Conservation (phyloP, 2,888 invertebrate genomes). For the Diloba caeruleocephala region DNA sequence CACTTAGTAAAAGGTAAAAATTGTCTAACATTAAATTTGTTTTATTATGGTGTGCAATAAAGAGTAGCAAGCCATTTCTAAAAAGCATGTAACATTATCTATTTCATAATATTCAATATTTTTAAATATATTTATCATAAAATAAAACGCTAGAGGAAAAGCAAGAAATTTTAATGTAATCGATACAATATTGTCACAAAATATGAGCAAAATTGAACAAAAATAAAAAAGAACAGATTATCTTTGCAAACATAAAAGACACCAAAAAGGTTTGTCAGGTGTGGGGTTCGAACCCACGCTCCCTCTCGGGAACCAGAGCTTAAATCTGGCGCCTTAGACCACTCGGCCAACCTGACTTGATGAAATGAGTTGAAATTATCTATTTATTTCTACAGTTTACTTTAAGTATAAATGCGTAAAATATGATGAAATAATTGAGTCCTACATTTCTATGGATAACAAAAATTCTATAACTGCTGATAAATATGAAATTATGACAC, state of each 20-base stretch:
- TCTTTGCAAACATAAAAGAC: neutral
- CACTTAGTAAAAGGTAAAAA: too few species aligned
- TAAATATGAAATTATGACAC: too few species aligned
- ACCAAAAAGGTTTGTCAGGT: constrained; percentile 86
- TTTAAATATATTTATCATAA: too few species aligned
- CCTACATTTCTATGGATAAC: neutral
- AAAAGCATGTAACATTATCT: too few species aligned
- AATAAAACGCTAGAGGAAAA: too few species aligned
- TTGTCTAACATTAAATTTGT: too few species aligned
- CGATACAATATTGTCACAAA: too few species aligned
- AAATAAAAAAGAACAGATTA: neutral
- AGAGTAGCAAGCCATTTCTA: too few species aligned
- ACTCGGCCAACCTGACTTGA: constrained; percentile 93
- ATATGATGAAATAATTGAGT: neutral
- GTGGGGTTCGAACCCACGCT: constrained; percentile 96
- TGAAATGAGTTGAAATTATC: accelerated
- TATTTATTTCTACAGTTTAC: neutral
- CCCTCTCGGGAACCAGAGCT: constrained; percentile 94
- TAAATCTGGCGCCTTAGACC: constrained; percentile 96
- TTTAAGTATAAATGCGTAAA: neutral
- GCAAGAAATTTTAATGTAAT: too few species aligned
- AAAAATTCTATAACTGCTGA: neutral
- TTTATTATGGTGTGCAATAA: too few species aligned
- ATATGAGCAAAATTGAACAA: too few species aligned
- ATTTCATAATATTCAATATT: too few species aligned